Base-by-base conservation (phyloP, 2,888 invertebrate genomes). In the Caenorhabditis auriculariae region DNA sequence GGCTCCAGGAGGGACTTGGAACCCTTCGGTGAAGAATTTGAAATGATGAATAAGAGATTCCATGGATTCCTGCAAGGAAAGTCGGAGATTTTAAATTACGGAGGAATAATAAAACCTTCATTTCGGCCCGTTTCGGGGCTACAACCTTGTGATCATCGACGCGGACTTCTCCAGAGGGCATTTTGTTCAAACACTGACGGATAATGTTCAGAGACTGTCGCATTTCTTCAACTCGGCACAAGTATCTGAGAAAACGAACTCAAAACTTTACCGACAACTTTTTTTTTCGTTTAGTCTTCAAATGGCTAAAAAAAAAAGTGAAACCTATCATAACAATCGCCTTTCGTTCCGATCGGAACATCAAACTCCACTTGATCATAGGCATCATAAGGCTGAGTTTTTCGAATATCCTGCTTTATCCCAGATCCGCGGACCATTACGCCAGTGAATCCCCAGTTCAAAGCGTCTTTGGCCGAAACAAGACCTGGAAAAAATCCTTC, bases 391-490 rank as follows among this genome's bases (percentile, higher is more conserved):
- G 98, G 98, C 83, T 93, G 91, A 15, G 89, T 85, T 84, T 96
- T 95, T 47, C 98, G 87, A 45, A 98, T 85, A 83, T 99, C 98
- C 95, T 98, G 99, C 83, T 95, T 94, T 75, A 98, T 93, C 17
- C 98, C 98, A 0, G 94, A 94, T 0, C 96, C 96, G 50, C 98
- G 87, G 26, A 98, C 85, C 96, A 99, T 96, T 3, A 96, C 95
- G 3, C 98, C 98, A 82, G 89, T 90, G 84, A 93, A 94, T 1
- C 98, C 98, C 82, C 88, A 91, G 83, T 94, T 91, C 2, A 98
- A 85, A 0, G 96, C 96, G 76, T 98, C 93, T 82, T 93, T 89
- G 0, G 94, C 91, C 3, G 88, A 87, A 0, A 99, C 89, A 2
- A 90, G 83, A 0, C 98, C 96, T 66, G 39, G 23, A n/a, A 50